Base-by-base conservation (phyloP, 2,113 vertebrate genomes). In the Meleagris gallopavo region DNA sequence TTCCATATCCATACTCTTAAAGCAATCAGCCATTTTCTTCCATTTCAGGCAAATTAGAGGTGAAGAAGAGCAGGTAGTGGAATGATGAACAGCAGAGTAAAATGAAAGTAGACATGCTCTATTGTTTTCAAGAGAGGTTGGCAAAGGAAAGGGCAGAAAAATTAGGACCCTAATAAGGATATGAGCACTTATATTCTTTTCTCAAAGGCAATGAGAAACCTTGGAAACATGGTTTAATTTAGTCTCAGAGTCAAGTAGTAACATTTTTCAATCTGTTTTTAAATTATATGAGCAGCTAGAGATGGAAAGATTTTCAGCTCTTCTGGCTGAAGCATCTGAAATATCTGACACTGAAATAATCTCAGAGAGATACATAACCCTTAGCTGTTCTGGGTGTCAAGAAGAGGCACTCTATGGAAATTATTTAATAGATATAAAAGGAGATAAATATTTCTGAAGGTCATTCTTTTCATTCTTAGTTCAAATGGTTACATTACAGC, bases 1-100 rank as follows among this genome's bases (percentile, higher is more conserved):
- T 84, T 58, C 43, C 43, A 46, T 66, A 77, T 66, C 46, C 76
- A 82, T 43, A 32, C 67, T 78, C n/a, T 60, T 64, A 75, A 66
- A 93, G 48, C 32, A 85, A 20, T 85, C 91, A 91, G 50, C 83
- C 78, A 91, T 95, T 88, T 95, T 58, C 22, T 88, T 94, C 29
- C 27, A 41, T 67, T 94, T 76, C 62, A 81, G 46, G 57, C n/a
- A 77, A 84, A 84, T 54, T 18, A 86, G 32, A 32, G 34, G 45
- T 79, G 70, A 94, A 75, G 70, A 93, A 41, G 32, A 62, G n/a
- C 43, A 55, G 36, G 67, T 29, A 27, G 29, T 24, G 73, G 22
- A 61, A 80, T 22, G 21, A 6, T 40, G 77, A 86, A 87, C 3
- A 45, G 54, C 40, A 67, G 73, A 89, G n/a, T 24, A 60, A 89